A percentile compares a stretch with the other conserved stretches of the same genome.
Conservation (phyloP, 2,113 vertebrate species). For the Aspiorhynchus laticeps region DNA sequence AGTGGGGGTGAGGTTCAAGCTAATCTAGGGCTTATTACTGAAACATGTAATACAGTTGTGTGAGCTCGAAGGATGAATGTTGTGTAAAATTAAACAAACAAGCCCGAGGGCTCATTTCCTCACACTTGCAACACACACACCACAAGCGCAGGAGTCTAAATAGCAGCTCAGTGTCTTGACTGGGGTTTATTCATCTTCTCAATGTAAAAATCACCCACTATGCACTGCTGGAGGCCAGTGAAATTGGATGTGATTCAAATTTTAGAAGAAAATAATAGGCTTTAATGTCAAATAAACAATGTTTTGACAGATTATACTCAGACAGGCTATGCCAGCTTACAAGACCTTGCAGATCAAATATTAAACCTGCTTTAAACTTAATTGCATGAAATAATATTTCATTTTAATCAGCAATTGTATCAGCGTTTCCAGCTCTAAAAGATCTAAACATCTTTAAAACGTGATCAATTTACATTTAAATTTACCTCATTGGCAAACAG, state of each 20-base stretch:
- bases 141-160: constrained; percentile 7
- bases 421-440: neutral
- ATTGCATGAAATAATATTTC: neutral
- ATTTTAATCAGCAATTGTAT: neutral
- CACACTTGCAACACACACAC: constrained; percentile 10
- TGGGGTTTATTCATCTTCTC: neutral
- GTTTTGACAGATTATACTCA: neutral
- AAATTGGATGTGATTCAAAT: neutral
- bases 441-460: neutral
- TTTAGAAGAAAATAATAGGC: constrained; percentile 9
- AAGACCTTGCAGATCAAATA: neutral
- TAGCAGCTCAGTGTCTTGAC: constrained; percentile 9
- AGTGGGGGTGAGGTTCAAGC: constrained; percentile 17
- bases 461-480: neutral
- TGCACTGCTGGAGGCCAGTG: constrained; percentile 1
- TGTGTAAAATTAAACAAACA: constrained; percentile 21
- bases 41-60: constrained; percentile 15
- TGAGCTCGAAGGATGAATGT: constrained; percentile 26
- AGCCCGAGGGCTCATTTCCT: constrained; percentile 3
- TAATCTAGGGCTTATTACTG: constrained; percentile 32
- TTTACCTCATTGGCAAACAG: neutral
- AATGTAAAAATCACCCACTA: constrained; percentile 1
- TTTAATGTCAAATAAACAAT: constrained; percentile 8
- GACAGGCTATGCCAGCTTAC: neutral
- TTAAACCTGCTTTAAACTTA: constrained; percentile 6